A percentile compares a stretch with the other conserved stretches of the same genome.
These are phyloP conservation scores for Tadarida brasiliensis DNA, from an alignment of 2,797 vertebrate genomes.

Conservation along the genomic window DNA sequence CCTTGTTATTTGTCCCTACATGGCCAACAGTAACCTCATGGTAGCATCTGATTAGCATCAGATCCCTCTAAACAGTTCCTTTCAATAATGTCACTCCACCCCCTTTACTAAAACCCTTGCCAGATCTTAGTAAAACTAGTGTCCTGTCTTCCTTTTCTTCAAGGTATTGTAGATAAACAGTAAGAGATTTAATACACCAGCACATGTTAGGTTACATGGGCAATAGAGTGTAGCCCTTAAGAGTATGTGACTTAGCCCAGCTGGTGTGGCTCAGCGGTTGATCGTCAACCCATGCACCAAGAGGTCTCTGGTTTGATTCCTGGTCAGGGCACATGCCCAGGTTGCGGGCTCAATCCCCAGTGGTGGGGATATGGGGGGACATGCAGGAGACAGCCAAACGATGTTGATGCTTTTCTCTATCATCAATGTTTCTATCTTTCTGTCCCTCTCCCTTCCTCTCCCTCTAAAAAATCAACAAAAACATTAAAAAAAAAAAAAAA, in stretches of 20 bases:
- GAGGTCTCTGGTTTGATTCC: too few species aligned
- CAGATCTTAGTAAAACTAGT: slow-evolving; percentile 27
- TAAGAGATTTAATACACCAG: neutral
- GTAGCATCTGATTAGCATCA: neutral
- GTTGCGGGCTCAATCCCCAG: too few species aligned
- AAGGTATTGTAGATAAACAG: neutral
- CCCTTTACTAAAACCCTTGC: neutral
- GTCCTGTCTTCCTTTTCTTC: neutral
- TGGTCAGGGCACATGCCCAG: too few species aligned
- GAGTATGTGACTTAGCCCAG: neutral
- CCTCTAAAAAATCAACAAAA: too few species aligned
- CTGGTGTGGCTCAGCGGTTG: too few species aligned
- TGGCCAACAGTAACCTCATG: neutral
- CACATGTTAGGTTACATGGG: neutral
- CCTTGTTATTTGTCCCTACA: neutral
- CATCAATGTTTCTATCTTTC: too few species aligned
- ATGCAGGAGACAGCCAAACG: too few species aligned
- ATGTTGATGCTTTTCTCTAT: too few species aligned
- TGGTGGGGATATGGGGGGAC: too few species aligned
- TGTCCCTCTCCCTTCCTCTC: too few species aligned
- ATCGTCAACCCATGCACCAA: too few species aligned
- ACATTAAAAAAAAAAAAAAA: neutral
- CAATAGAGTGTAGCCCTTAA: neutral
- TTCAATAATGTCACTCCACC: neutral
- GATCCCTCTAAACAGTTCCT: neutral